Percentiles rank a stretch among this genome's conserved stretches.
phyloP scores from a whole-genome alignment of 2,797 vertebrate species.

The Microctenopoma steveboyesi region DNA sequence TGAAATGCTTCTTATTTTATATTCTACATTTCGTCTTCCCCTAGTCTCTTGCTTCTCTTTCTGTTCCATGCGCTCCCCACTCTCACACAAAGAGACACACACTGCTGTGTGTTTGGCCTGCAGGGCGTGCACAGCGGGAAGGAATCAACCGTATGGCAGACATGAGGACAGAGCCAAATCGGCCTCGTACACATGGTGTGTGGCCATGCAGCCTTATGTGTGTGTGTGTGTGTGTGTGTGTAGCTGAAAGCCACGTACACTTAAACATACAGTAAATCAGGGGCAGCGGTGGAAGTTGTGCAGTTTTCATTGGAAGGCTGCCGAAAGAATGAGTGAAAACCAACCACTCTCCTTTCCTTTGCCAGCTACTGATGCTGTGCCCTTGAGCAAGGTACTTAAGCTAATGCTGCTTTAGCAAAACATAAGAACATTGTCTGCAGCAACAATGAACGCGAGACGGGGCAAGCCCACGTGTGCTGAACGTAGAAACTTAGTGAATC shows the following conservation, averaged over 20 bases:
- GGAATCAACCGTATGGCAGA: constrained; percentile 80
- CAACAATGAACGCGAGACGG: constrained; percentile 6
- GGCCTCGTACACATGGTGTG: constrained; percentile 73
- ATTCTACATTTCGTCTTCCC: neutral
- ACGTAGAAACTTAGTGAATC: neutral
- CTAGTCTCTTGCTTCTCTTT: constrained; percentile 32
- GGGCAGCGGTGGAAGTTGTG: constrained; percentile 59
- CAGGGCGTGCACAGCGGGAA: constrained; percentile 74
- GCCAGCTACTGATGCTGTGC: constrained; percentile 38
- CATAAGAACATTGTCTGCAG: constrained; percentile 7
- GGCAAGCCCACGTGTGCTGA: neutral
- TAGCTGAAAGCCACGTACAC: constrained; percentile 56
- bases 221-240: constrained; percentile 20
- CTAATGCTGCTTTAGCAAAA: constrained; percentile 27
- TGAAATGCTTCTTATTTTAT: constrained; percentile 7
- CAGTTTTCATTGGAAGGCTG: constrained; percentile 59
- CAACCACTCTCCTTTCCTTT: constrained; percentile 47
- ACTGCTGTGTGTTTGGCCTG: constrained; percentile 72
- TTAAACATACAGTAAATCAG: constrained; percentile 70
- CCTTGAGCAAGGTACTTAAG: constrained; percentile 67
- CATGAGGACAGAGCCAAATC: constrained; percentile 75
- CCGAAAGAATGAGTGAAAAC: constrained; percentile 60
- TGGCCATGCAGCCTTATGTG: constrained; percentile 49
- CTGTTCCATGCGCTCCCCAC: constrained; percentile 18
- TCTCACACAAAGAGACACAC: constrained; percentile 33